Evolutionary conservation across 2,797 vertebrate species (phyloP).

Genomic region (Centroberyx gerrardi): DNA sequence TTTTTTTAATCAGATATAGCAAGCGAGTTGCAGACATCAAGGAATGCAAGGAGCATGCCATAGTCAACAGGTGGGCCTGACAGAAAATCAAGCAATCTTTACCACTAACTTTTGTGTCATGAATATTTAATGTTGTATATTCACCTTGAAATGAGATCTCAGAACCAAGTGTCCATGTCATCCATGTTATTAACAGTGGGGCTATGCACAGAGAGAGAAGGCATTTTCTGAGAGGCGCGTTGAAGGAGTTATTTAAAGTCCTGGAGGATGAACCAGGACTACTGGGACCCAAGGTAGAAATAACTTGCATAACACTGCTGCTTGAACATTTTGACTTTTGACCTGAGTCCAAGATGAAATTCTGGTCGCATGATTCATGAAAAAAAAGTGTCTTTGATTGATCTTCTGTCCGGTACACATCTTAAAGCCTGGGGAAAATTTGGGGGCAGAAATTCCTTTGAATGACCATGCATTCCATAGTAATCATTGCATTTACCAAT

Average conservation of each 20-base stretch:
- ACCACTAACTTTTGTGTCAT: background rate
- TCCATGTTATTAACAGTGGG: slow-evolving; percentile 80
- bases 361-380: background rate
- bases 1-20: slow-evolving; percentile 83
- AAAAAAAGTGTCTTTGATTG: slow-evolving; percentile 15
- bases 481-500: slow-evolving; percentile 24
- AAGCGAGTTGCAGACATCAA: slow-evolving; percentile 93
- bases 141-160: slow-evolving; percentile 24
- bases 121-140: slow-evolving; percentile 12
- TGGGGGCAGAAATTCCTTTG: background rate
- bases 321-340: slow-evolving; percentile 19
- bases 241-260: slow-evolving; percentile 90
- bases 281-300: slow-evolving; percentile 91
- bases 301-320: slow-evolving; percentile 7
- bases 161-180: background rate
- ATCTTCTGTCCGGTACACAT: background rate
- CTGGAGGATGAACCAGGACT: slow-evolving; percentile 93
- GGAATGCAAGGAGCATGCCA: slow-evolving; percentile 89
- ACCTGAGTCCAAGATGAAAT: slow-evolving; percentile 27
- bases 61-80: slow-evolving; percentile 86
- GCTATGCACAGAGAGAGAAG: slow-evolving; percentile 90
- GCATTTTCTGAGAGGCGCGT: slow-evolving; percentile 85
- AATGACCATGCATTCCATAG: slow-evolving; percentile 19
- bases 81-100: background rate
- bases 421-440: background rate